phyloP scores from a whole-genome alignment of 1,140 invertebrate genomes.

The Wiebesia pumilae region DNA sequence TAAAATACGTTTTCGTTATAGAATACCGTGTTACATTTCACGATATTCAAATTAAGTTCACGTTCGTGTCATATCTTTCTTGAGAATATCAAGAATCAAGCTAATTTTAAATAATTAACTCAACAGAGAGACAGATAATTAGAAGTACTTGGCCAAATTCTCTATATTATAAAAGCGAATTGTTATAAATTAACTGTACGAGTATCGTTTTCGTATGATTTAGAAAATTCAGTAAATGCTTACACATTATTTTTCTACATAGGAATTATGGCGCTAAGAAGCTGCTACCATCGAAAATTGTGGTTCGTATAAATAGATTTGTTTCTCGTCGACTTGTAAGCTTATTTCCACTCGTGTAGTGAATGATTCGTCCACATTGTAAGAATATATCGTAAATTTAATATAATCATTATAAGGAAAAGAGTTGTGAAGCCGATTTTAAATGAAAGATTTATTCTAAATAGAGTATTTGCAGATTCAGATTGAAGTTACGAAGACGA shows the following conservation, averaged over 20 bases:
- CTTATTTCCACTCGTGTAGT: not conserved
- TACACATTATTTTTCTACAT: not conserved
- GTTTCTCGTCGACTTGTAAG: not conserved
- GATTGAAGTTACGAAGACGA: not conserved
- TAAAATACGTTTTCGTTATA: too few relatives aligned
- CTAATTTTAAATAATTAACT: not conserved
- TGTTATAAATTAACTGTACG: not conserved
- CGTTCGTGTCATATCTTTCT: not conserved
- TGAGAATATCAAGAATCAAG: not conserved
- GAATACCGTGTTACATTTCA: too few relatives aligned
- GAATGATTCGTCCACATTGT: not conserved
- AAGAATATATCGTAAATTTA: conserved; percentile 2
- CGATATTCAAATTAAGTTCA: too few relatives aligned
- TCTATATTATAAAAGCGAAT: too few relatives aligned
- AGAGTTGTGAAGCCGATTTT: not conserved
- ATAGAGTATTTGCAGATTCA: too few relatives aligned
- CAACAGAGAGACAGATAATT: not conserved
- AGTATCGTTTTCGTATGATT: not conserved
- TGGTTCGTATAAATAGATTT: not conserved
- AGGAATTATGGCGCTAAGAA: not conserved
- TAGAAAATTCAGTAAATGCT: not conserved
- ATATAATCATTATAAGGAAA: not conserved
- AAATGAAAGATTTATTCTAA: not conserved
- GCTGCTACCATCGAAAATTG: not conserved
- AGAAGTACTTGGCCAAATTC: too few relatives aligned